phyloP scores from a whole-genome alignment of 1,140 invertebrate species.

The Lineus longissimus region DNA sequence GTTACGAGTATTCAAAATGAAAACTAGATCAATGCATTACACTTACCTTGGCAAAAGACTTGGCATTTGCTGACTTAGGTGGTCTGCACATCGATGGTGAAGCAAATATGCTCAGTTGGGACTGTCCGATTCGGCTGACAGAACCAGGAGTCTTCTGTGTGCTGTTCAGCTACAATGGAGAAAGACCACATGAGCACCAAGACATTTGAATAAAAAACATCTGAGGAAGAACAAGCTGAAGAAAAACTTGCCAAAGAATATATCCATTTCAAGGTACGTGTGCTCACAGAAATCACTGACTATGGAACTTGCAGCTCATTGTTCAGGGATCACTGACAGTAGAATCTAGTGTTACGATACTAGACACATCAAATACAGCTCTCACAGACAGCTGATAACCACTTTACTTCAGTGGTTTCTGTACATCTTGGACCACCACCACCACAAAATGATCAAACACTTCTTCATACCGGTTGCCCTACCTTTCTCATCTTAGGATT shows the following conservation, averaged over 20 bases:
- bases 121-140: constrained; percentile 29
- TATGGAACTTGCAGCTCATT: too few species aligned
- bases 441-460: background rate
- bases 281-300: too few species aligned
- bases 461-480: constrained; percentile 3
- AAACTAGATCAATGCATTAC: background rate
- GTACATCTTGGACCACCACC: background rate
- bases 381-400: background rate
- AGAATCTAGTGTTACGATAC: too few species aligned
- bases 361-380: too few species aligned
- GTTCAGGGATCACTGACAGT: too few species aligned
- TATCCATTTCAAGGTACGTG: too few species aligned
- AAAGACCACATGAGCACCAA: constrained; percentile 7
- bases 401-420: background rate
- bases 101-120: constrained; percentile 24
- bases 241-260: too few species aligned
- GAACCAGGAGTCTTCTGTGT: constrained; percentile 33
- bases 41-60: constrained; percentile 23
- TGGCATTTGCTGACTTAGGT: constrained; percentile 20
- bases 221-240: background rate
- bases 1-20: background rate
- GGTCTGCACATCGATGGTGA: constrained; percentile 24
- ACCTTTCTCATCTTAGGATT: constrained; percentile 44
- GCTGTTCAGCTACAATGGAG: constrained; percentile 34
- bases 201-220: background rate